Evolutionary conservation across 1,140 invertebrate genomes (phyloP).

Genomic region (Sminthurinus signatus): DNA sequence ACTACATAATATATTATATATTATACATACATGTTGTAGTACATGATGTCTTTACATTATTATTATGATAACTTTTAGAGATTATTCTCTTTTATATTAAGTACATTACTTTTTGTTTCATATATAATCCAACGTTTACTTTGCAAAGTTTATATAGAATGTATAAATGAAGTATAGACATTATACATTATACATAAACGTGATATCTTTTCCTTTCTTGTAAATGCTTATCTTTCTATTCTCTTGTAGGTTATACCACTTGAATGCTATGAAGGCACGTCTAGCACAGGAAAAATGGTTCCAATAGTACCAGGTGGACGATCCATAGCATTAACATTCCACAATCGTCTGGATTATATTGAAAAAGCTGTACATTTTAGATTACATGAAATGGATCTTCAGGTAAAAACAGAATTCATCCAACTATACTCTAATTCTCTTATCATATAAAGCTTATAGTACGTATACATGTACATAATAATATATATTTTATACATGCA

Average conservation of each 20-base stretch:
- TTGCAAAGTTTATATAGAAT: no score
- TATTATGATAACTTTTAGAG: no score
- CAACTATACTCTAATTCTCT: not conserved
- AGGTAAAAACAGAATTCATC: slow-evolving; percentile 47
- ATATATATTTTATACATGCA: not conserved
- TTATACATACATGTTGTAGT: no score
- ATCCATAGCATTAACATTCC: slow-evolving; percentile 56
- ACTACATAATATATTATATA: no score
- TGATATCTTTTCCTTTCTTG: no score
- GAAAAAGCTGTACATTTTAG: slow-evolving; percentile 56
- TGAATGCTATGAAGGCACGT: slow-evolving; percentile 60
- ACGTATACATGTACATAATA: not conserved
- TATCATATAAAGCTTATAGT: not conserved
- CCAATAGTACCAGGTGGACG: slow-evolving; percentile 57
- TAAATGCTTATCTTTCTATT: no score
- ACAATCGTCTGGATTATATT: slow-evolving; percentile 57
- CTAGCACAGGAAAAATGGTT: slow-evolving; percentile 53
- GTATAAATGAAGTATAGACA: no score
- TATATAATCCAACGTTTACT: no score
- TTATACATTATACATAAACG: no score
- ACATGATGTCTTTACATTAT: not conserved
- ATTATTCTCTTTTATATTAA: no score
- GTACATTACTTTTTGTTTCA: no score
- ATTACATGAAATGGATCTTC: slow-evolving; percentile 59
- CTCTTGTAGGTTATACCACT: slow-evolving; percentile 55